These are phyloP conservation scores for Drosophila biarmipes DNA, from an alignment of 1,140 invertebrate species.

Conservation along the genomic window DNA sequence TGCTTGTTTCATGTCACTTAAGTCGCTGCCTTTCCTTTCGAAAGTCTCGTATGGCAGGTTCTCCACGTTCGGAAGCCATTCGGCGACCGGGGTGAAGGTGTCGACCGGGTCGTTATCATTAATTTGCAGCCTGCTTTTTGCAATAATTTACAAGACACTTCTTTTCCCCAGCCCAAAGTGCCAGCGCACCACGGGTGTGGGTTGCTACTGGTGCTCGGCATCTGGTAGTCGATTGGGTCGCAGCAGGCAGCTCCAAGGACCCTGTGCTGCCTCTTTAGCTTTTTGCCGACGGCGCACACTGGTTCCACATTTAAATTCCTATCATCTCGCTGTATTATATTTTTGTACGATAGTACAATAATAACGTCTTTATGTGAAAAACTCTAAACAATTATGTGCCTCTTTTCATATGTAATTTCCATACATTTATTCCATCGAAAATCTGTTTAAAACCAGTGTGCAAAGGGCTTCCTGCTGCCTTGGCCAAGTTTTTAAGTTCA, in stretches of 20 bases:
- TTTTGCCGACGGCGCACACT: neutral
- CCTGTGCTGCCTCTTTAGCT: neutral
- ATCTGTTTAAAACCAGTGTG: neutral
- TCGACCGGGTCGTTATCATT: constrained; percentile 69
- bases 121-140: constrained; percentile 76
- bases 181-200: neutral
- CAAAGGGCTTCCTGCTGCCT: constrained; percentile 13
- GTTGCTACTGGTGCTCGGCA: neutral
- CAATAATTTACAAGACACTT: constrained; percentile 73
- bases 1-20: constrained; percentile 60
- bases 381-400: too few relatives aligned
- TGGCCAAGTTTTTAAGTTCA: constrained; percentile 48
- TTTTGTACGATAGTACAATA: too few relatives aligned
- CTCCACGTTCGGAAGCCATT: neutral
- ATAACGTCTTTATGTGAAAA: too few relatives aligned
- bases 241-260: neutral
- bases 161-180: constrained; percentile 12
- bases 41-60: neutral
- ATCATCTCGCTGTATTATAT: neutral
- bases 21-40: constrained; percentile 3
- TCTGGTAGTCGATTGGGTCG: neutral
- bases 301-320: neutral
- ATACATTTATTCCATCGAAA: neutral
- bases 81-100: constrained; percentile 21
- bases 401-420: too few relatives aligned